These are phyloP conservation scores for Sesamia inferens DNA, from an alignment of 2,888 invertebrate species.

Conservation along the genomic window DNA sequence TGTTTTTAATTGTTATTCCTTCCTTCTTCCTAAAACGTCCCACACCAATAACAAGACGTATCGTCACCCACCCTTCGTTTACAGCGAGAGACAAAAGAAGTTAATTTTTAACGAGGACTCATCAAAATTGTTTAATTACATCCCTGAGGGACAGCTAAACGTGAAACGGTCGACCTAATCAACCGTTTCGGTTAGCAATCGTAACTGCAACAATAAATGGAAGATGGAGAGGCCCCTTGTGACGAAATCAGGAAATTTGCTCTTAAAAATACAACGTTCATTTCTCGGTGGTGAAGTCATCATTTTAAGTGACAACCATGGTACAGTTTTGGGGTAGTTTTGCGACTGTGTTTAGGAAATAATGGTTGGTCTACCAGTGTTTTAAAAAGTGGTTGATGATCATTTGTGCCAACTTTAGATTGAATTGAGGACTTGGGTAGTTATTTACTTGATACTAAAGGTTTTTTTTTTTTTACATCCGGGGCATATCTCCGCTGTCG, in stretches of 20 bases:
- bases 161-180: constrained; percentile 77
- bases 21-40: constrained; percentile 15
- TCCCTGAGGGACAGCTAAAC: constrained; percentile 79
- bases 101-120: constrained; percentile 83
- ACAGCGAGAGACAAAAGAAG: constrained; percentile 75
- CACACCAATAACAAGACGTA: constrained; percentile 47
- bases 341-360: neutral
- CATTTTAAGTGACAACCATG: constrained; percentile 24
- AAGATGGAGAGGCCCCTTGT: constrained; percentile 60
- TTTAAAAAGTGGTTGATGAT: neutral
- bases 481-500: too few species aligned
- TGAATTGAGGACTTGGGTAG: neutral
- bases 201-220: constrained; percentile 75
- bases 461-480: too few species aligned
- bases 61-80: constrained; percentile 34
- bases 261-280: constrained; percentile 73
- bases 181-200: constrained; percentile 73
- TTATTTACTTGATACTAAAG: neutral
- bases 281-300: constrained; percentile 50
- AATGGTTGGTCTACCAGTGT: neutral
- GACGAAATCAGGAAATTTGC: constrained; percentile 77
- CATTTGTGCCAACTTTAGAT: neutral
- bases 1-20: constrained; percentile 13
- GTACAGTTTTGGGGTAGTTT: constrained; percentile 10
- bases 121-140: constrained; percentile 86